Evolutionary conservation across 2,888 invertebrate genomes (phyloP).

Genomic region (Mimas tiliae): DNA sequence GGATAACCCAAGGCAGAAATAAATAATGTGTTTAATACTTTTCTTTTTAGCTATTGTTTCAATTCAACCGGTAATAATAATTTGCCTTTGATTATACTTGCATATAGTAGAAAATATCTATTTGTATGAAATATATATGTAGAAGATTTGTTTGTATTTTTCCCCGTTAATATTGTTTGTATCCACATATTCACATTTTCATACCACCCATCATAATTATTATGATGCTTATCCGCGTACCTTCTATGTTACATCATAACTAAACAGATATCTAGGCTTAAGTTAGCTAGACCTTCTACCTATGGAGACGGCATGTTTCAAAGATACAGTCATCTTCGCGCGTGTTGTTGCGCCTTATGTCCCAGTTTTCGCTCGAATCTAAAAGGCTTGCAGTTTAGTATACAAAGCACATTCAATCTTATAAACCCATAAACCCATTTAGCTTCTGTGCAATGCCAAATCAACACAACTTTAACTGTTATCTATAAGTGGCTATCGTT

Average conservation of each 20-base stretch:
- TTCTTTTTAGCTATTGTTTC: no score
- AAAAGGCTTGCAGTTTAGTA: neutral
- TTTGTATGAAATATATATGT: no score
- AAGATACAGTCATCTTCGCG: neutral
- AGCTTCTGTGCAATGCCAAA: conserved; percentile 34
- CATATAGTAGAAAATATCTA: no score
- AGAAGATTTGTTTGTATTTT: no score
- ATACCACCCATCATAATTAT: conserved; percentile 1
- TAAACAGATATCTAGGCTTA: neutral
- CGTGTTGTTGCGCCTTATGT: neutral
- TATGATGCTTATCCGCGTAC: neutral
- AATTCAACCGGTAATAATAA: no score
- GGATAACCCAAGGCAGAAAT: no score
- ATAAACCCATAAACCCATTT: conserved; percentile 26
- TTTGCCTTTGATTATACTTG: no score
- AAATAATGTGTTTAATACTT: no score
- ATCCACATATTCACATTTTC: neutral
- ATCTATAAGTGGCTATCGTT: conserved; percentile 47
- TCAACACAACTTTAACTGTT: conserved; percentile 42
- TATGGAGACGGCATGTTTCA: neutral
- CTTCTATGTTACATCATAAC: neutral
- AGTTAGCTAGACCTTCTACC: neutral
- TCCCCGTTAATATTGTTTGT: no score
- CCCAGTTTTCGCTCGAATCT: conserved; percentile 1
- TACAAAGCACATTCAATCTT: conserved; percentile 10